Percentiles rank a stretch among this genome's conserved stretches.
Evolutionary conservation across 2,888 invertebrate species (phyloP).

Genomic region (Synanthedon tipuliformis): DNA sequence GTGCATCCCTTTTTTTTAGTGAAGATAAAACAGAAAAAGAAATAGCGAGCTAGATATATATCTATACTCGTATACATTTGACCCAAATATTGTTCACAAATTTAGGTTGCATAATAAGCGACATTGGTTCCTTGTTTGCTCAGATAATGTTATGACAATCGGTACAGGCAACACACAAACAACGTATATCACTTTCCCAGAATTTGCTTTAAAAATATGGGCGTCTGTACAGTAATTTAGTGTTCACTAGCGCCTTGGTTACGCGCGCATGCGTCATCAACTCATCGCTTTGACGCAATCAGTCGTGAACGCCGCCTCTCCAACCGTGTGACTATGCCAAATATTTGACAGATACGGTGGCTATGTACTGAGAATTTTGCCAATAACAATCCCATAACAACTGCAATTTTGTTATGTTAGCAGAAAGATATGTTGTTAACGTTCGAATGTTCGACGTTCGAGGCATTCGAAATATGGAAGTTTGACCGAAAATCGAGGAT

Average conservation of each 20-base stretch:
- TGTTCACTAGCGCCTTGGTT: slow-evolving; percentile 13
- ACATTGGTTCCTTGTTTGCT: no score
- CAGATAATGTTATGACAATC: no score
- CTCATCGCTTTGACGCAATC: slow-evolving; percentile 21
- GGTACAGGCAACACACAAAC: slow-evolving; percentile 1
- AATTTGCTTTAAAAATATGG: slow-evolving; percentile 13
- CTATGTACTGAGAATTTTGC: slow-evolving; percentile 8
- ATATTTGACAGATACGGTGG: slow-evolving; percentile 8
- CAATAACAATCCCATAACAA: slow-evolving; percentile 11
- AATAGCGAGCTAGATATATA: no score
- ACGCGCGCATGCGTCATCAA: slow-evolving; percentile 24
- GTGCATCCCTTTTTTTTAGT: no score
- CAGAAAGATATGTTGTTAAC: background rate
- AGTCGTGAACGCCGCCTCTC: slow-evolving; percentile 10
- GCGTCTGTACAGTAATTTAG: slow-evolving; percentile 10
- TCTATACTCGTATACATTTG: no score
- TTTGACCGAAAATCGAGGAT: no score
- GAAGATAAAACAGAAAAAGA: no score
- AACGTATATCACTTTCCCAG: slow-evolving; percentile 14
- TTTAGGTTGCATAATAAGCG: no score
- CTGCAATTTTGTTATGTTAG: slow-evolving; percentile 11
- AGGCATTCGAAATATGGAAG: no score
- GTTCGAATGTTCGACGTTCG: no score
- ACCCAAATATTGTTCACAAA: no score
- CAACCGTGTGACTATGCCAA: slow-evolving; percentile 6